Conservation (phyloP, 2,888 invertebrate genomes). For the Altica lythri region DNA sequence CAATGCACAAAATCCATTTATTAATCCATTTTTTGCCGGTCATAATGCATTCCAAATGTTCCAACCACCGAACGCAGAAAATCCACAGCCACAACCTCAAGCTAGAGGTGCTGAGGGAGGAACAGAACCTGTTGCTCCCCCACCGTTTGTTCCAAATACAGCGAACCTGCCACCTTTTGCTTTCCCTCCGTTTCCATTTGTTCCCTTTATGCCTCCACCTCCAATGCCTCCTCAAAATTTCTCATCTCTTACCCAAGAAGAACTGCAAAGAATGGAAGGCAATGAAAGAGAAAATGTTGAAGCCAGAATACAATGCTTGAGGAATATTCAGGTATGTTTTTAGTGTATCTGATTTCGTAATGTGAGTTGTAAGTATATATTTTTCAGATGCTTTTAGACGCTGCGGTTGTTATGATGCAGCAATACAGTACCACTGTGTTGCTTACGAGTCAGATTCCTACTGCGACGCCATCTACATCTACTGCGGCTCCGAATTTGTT, state of each 20-base stretch:
- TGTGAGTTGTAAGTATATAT: not conserved
- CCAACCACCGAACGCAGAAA: slow-evolving; percentile 38
- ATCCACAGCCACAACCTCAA: slow-evolving; percentile 44
- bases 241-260: slow-evolving; percentile 77
- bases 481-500: slow-evolving; percentile 4
- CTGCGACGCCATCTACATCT: slow-evolving; percentile 48
- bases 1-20: slow-evolving; percentile 42
- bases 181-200: slow-evolving; percentile 60
- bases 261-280: slow-evolving; percentile 88
- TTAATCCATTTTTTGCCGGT: slow-evolving; percentile 43
- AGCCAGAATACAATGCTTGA: slow-evolving; percentile 81
- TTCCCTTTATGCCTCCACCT: slow-evolving; percentile 67
- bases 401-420: slow-evolving; percentile 91
- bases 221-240: slow-evolving; percentile 80
- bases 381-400: slow-evolving; percentile 77
- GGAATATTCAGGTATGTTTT: slow-evolving; percentile 64
- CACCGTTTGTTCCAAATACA: slow-evolving; percentile 43
- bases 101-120: slow-evolving; percentile 14
- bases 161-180: slow-evolving; percentile 60
- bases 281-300: slow-evolving; percentile 85
- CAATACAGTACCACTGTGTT: slow-evolving; percentile 82
- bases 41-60: slow-evolving; percentile 50
- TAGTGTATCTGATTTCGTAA: not conserved
- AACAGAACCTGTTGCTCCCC: slow-evolving; percentile 16
- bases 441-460: slow-evolving; percentile 48